phyloP scores from a whole-genome alignment of 2,113 vertebrate species.

The Ondatra zibethicus region DNA sequence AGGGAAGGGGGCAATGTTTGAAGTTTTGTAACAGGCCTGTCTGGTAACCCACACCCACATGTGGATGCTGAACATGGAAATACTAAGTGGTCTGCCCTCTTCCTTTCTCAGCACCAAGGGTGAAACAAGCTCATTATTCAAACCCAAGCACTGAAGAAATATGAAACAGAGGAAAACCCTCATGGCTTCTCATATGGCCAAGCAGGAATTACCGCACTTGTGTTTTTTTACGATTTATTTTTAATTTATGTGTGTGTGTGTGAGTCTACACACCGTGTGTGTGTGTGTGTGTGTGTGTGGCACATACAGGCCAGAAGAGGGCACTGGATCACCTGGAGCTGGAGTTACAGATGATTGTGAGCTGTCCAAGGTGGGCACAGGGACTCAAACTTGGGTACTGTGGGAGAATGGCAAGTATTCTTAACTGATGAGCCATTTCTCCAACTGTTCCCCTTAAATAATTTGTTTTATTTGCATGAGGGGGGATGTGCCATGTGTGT shows the following conservation, averaged over 20 bases:
- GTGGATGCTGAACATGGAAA: neutral
- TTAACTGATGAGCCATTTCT: neutral
- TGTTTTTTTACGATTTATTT: neutral
- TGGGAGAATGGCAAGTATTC: neutral
- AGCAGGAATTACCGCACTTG: neutral
- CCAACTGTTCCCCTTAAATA: neutral
- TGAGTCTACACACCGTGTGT: neutral
- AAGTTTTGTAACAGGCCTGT: neutral
- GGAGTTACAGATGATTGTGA: neutral
- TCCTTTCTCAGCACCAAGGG: neutral
- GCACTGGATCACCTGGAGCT: neutral
- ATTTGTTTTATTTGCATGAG: neutral
- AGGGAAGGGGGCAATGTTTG: neutral
- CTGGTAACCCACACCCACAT: accelerated
- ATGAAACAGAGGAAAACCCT: neutral
- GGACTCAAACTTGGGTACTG: neutral
- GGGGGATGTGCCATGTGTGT: neutral
- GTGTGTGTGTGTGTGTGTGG: neutral
- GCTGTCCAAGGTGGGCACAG: neutral
- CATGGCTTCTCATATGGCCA: neutral
- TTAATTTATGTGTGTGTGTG: neutral
- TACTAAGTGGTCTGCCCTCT: neutral
- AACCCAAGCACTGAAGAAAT: neutral
- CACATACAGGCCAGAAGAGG: neutral
- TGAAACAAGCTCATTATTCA: neutral